Conservation (phyloP, 2,888 invertebrate species). For the Plutella xylostella region DNA sequence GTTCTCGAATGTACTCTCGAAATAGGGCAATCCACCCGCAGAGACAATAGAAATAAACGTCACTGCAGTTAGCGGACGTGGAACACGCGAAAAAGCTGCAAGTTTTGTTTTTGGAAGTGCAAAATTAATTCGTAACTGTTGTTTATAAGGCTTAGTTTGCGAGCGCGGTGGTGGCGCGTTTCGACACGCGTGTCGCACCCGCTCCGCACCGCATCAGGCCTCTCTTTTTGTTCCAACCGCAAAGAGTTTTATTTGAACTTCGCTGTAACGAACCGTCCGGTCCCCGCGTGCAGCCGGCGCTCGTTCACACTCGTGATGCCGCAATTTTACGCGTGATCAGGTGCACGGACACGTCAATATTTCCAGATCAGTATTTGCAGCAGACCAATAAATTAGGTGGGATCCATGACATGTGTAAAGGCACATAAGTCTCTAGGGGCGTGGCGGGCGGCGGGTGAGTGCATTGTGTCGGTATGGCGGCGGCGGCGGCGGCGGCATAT, state of each 20-base stretch:
- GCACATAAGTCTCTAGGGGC: conserved; percentile 32
- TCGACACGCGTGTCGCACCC: conserved; percentile 41
- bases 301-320: too few relatives aligned
- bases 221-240: conserved; percentile 51
- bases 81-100: conserved; percentile 26
- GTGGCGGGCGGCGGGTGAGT: conserved; percentile 21
- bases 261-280: conserved; percentile 53
- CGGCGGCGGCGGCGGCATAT: too few relatives aligned
- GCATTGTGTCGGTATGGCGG: conserved; percentile 41
- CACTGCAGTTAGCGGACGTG: conserved; percentile 24
- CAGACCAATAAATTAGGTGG: conserved; percentile 20
- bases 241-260: conserved; percentile 63
- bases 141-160: conserved; percentile 30
- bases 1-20: conserved; percentile 45
- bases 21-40: conserved; percentile 61
- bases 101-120: conserved; percentile 20
- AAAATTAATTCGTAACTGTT: conserved; percentile 34
- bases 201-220: conserved; percentile 37
- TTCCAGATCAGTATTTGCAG: background rate
- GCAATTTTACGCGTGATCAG: conserved; percentile 1
- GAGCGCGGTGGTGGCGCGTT: conserved; percentile 24
- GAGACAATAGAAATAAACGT: conserved; percentile 60
- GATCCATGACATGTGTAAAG: conserved; percentile 31
- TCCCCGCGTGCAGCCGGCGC: conserved; percentile 15
- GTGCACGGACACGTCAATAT: too few relatives aligned